Conservation (phyloP, 2,888 invertebrate genomes). For the Megaustenia siamemsis region DNA sequence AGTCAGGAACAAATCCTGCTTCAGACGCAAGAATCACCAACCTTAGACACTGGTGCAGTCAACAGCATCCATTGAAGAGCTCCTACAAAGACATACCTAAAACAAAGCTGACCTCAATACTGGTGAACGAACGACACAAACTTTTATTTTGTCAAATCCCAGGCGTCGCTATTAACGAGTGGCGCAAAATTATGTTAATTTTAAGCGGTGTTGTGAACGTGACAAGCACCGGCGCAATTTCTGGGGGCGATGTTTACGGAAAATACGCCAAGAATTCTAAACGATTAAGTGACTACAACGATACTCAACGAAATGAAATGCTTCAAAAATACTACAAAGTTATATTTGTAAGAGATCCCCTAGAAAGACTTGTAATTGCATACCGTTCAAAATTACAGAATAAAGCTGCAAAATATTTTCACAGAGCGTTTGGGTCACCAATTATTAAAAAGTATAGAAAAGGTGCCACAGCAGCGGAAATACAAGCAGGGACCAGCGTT, state of each 20-base stretch:
- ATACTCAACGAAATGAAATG: slow-evolving; percentile 48
- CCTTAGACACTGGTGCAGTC: slow-evolving; percentile 58
- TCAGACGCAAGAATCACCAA: slow-evolving; percentile 49
- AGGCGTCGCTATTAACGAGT: slow-evolving; percentile 94
- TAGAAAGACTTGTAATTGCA: slow-evolving; percentile 91
- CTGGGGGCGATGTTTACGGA: slow-evolving; percentile 58
- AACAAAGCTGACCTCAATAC: slow-evolving; percentile 54
- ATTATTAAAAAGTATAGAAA: slow-evolving; percentile 57
- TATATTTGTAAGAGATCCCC: slow-evolving; percentile 91
- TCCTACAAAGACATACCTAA: slow-evolving; percentile 45
- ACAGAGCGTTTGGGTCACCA: slow-evolving; percentile 74
- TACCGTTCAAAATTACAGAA: slow-evolving; percentile 89
- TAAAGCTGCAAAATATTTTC: slow-evolving; percentile 78
- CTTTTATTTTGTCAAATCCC: slow-evolving; percentile 95
- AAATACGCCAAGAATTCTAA: slow-evolving; percentile 58
- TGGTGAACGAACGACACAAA: slow-evolving; percentile 89
- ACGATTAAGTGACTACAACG: slow-evolving; percentile 54
- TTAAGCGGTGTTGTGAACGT: slow-evolving; percentile 82
- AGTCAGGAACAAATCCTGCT: not conserved
- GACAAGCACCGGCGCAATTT: slow-evolving; percentile 55
- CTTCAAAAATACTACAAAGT: slow-evolving; percentile 86
- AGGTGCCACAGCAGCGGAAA: slow-evolving; percentile 55
- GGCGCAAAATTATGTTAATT: slow-evolving; percentile 93
- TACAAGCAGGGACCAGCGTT: slow-evolving; percentile 58
- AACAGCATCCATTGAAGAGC: slow-evolving; percentile 50